phyloP scores from a whole-genome alignment of 2,113 vertebrate genomes.

The Polypterus bichir region DNA sequence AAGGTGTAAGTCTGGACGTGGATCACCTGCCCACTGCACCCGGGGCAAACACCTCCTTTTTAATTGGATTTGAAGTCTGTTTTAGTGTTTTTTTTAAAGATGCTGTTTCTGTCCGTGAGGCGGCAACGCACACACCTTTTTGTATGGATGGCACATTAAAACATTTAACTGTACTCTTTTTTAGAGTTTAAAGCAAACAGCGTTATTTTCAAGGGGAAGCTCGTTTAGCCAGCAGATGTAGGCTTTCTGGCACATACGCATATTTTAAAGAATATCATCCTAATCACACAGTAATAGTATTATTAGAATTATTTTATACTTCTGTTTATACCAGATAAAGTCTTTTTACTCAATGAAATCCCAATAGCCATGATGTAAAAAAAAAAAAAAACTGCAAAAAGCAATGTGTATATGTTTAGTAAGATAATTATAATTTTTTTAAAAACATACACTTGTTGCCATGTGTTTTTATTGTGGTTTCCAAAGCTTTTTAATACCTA shows the following conservation, averaged over 20 bases:
- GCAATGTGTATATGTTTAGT: conserved; percentile 17
- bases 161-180: background rate
- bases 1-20: too few relatives aligned
- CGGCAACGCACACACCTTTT: background rate
- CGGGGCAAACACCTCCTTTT: too few relatives aligned
- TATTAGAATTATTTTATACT: conserved; percentile 14
- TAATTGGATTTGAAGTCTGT: background rate
- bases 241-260: conserved; percentile 5
- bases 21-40: too few relatives aligned
- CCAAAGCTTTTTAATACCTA: too few relatives aligned
- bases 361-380: conserved; percentile 14
- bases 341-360: conserved; percentile 11
- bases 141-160: background rate
- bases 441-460: too few relatives aligned
- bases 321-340: conserved; percentile 15
- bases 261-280: conserved; percentile 1
- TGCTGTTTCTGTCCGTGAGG: conserved; percentile 2
- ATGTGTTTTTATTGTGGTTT: too few relatives aligned
- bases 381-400: conserved; percentile 13
- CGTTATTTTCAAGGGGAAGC: conserved; percentile 1
- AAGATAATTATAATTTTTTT: conserved; percentile 7
- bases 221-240: conserved; percentile 9
- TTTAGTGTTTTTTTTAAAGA: conserved; percentile 3
- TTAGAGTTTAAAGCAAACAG: conserved; percentile 5
- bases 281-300: background rate